Evolutionary conservation across 2,797 vertebrate genomes (phyloP).

Genomic region (Pitangus sulphuratus): DNA sequence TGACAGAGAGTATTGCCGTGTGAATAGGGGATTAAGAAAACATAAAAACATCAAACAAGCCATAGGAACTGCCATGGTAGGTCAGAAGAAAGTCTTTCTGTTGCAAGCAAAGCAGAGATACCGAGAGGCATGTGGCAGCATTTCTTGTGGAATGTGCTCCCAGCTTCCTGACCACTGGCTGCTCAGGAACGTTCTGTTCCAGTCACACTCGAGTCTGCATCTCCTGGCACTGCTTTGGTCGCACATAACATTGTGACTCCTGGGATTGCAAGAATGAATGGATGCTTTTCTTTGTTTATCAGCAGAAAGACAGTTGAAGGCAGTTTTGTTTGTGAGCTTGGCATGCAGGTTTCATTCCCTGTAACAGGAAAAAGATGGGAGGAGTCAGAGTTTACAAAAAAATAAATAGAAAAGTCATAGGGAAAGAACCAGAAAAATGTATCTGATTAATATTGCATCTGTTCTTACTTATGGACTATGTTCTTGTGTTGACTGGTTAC

Average conservation of each 20-base stretch:
- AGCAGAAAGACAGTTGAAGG: neutral
- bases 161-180: neutral
- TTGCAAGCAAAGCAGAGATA: neutral
- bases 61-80: neutral
- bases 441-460: slow-evolving; percentile 23
- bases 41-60: neutral
- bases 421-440: neutral
- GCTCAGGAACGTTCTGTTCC: neutral
- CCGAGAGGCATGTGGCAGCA: rapidly evolving
- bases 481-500: slow-evolving; percentile 2
- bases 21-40: neutral
- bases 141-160: neutral
- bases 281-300: neutral
- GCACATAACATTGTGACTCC: neutral
- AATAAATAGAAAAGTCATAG: neutral
- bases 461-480: neutral
- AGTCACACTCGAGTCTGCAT: neutral
- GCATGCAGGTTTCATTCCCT: neutral
- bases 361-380: neutral
- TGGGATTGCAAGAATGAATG: neutral
- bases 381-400: neutral
- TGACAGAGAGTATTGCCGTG: neutral
- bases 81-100: neutral
- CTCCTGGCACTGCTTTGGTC: neutral
- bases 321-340: neutral